Evolutionary conservation across 2,888 invertebrate species (phyloP), one percentile per base, ranked within the genome.

Genomic region (Cecidostiba fungosa): DNA sequence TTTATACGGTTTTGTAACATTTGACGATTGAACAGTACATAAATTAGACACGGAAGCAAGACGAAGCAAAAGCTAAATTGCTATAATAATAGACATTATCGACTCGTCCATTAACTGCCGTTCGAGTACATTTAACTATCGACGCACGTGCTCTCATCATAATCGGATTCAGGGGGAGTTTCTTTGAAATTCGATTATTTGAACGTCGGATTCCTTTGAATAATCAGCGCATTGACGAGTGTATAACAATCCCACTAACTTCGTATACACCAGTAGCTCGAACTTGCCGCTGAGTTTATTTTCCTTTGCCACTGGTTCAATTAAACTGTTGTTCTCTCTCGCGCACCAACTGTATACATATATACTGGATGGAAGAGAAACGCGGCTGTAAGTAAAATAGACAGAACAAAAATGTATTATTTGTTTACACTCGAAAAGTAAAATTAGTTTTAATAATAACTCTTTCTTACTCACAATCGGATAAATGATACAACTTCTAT

Each of bases 271-370:
- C n/a, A n/a, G n/a, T n/a, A 19, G 36, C 70, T 12, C 32, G 32
- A 16, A 2, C 23, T 39, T 23, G n/a, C 8, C 12, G 19, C n/a
- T 14, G 43, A 69, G 81, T 82, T 76, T 82, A 54, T 82, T 82
- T 82, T 69, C 26, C 19, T 36, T 82, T 3, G 29, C 32, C 4
- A 26, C 36, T 50, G 29, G 36, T 82, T 76, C 69, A 82, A 82
- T 76, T 76, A 69, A 76, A 54, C 69, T 14, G 50, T 50, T 82
- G 50, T 54, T 76, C 29, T 19, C n/a, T 2, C 39, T n/a, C 16
- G n/a, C 0, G 36, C 47, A 14, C 43, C 3, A 6, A 43, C 43
- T 29, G 10, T 43, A 10, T 6, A n/a, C n/a, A 43, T 12, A 3
- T 0, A 4, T 14, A 32, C 32, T 16, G 26, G 26, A 29, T 23